A percentile compares a stretch with the other conserved stretches of the same genome.
These are phyloP conservation scores for Brachycybe producta DNA, from an alignment of 2,888 invertebrate species.

Conservation along the genomic window DNA sequence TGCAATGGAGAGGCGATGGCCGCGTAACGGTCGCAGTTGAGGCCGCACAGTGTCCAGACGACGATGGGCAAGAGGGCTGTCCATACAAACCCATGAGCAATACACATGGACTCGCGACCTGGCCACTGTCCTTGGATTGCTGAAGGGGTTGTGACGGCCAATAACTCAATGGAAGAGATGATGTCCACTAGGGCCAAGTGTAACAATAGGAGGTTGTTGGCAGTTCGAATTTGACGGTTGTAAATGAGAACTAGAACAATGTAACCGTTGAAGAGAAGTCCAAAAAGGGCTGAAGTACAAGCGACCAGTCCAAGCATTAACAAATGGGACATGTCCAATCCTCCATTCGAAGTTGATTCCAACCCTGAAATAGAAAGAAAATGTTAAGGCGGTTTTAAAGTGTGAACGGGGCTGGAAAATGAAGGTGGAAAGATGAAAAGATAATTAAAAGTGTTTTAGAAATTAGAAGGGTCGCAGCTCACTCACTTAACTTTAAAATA, in stretches of 20 bases:
- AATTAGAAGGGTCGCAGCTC: too few relatives aligned
- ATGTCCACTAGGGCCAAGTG: slow-evolving; percentile 59
- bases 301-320: slow-evolving; percentile 3
- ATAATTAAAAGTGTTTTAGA: too few relatives aligned
- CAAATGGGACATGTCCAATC: neutral
- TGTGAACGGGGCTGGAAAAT: too few relatives aligned
- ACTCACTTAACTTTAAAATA: too few relatives aligned
- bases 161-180: slow-evolving; percentile 48
- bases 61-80: slow-evolving; percentile 56
- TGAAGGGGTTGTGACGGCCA: slow-evolving; percentile 26
- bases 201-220: slow-evolving; percentile 56
- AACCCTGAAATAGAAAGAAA: too few relatives aligned
- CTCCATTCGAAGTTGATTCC: too few relatives aligned
- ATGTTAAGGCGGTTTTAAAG: too few relatives aligned
- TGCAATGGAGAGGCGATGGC: slow-evolving; percentile 68
- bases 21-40: slow-evolving; percentile 53
- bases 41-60: slow-evolving; percentile 64
- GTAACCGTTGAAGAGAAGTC: slow-evolving; percentile 59
- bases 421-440: too few relatives aligned
- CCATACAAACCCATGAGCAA: slow-evolving; percentile 33
- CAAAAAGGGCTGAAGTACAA: slow-evolving; percentile 34
- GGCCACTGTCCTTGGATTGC: slow-evolving; percentile 30
- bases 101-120: slow-evolving; percentile 19
- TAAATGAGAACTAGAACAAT: slow-evolving; percentile 57
- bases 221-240: slow-evolving; percentile 51